Conservation (phyloP, 2,113 vertebrate genomes). For the Pleuronectes platessa region DNA sequence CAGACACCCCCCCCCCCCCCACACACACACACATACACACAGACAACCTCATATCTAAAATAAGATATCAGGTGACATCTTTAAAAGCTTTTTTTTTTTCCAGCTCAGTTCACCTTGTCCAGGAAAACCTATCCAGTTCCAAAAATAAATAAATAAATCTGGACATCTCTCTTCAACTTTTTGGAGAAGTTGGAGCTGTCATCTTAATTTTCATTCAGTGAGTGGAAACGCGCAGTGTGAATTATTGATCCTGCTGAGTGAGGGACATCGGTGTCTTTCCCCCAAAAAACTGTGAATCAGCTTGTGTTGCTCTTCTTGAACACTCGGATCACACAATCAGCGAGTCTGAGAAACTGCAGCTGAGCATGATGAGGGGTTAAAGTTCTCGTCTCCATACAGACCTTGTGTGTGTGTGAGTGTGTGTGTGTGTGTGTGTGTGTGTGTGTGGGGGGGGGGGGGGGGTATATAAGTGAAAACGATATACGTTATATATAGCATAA, state of each 20-base stretch:
- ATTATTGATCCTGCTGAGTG: conserved; percentile 63
- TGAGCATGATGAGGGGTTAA: background rate
- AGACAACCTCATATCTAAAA: background rate
- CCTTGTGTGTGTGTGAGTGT: background rate
- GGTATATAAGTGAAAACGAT: too few species aligned
- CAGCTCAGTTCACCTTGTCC: background rate
- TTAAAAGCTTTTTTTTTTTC: conserved; percentile 20
- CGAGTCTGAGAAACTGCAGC: too few species aligned
- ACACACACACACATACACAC: background rate
- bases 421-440: too few species aligned
- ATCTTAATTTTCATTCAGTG: conserved; percentile 50
- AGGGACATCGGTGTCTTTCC: conserved; percentile 5
- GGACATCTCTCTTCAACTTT: conserved; percentile 8
- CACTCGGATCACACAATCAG: background rate
- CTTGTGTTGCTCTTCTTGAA: conserved; percentile 3
- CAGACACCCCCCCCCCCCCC: too few species aligned
- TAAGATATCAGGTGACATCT: conserved; percentile 18
- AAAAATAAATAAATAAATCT: conserved; percentile 2
- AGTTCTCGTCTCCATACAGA: background rate
- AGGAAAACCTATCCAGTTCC: conserved; percentile 9
- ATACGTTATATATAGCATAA: background rate
- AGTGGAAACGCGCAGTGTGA: conserved; percentile 17
- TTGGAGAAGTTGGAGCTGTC: conserved; percentile 41
- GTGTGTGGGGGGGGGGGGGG: too few species aligned
- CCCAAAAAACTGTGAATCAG: conserved; percentile 15